phyloP scores from a whole-genome alignment of 1,140 invertebrate genomes.

The Drosophila ananassae region DNA sequence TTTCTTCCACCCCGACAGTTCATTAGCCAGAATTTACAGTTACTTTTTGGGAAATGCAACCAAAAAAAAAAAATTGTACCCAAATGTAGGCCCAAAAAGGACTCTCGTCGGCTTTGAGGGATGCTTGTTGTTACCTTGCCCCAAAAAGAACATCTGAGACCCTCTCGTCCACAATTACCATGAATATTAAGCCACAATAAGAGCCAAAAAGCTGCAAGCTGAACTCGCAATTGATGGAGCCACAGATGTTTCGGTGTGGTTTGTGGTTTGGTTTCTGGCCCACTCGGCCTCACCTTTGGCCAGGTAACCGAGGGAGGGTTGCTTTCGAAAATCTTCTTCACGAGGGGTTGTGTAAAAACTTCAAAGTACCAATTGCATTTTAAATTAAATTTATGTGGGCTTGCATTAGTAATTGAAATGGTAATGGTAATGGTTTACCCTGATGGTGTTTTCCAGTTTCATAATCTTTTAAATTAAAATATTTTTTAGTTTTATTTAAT shows the following conservation, averaged over 20 bases:
- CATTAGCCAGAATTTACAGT: constrained; percentile 73
- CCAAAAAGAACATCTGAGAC: constrained; percentile 54
- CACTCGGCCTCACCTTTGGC: constrained; percentile 24
- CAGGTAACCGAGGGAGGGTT: constrained; percentile 52
- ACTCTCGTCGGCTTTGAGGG: constrained; percentile 54
- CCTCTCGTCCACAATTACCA: constrained; percentile 64
- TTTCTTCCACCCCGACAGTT: constrained; percentile 49
- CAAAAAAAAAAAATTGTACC: constrained; percentile 35
- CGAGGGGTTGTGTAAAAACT: constrained; percentile 1
- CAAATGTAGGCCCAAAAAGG: constrained; percentile 61
- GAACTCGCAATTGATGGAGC: constrained; percentile 60
- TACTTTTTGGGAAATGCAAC: constrained; percentile 54
- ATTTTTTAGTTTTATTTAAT: not conserved
- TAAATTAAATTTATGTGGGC: constrained; percentile 76
- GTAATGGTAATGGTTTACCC: constrained; percentile 12
- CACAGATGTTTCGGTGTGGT: constrained; percentile 59
- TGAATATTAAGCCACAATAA: constrained; percentile 72
- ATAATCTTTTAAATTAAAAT: constrained; percentile 3
- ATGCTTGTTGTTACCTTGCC: constrained; percentile 44
- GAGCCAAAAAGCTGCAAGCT: constrained; percentile 47
- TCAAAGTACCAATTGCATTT: constrained; percentile 64
- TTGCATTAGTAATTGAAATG: constrained; percentile 59
- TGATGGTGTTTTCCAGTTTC: not conserved
- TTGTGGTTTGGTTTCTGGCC: constrained; percentile 33
- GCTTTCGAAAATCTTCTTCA: constrained; percentile 21